Evolutionary conservation across 2,797 vertebrate species (phyloP).

Genomic region (Betta splendens): DNA sequence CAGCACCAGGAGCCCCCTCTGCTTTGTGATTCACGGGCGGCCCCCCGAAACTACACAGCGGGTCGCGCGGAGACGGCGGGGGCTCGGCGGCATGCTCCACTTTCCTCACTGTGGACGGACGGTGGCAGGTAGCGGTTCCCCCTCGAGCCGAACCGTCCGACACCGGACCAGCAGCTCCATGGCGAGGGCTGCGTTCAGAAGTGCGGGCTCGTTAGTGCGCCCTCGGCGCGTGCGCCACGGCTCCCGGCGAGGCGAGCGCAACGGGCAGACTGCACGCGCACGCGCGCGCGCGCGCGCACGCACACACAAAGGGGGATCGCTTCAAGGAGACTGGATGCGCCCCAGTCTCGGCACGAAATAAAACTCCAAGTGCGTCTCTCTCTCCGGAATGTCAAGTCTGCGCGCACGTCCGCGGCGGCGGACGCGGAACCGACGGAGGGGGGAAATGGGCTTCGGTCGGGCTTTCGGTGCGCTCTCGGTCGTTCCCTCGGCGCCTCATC

Average conservation of each 20-base stretch:
- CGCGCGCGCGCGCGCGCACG: too few relatives aligned
- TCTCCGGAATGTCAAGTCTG: conserved; percentile 52
- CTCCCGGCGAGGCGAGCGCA: conserved; percentile 57
- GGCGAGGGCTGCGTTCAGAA: conserved; percentile 58
- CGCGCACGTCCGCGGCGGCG: conserved; percentile 61
- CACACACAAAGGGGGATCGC: conserved; percentile 60
- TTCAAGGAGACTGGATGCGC: conserved; percentile 73
- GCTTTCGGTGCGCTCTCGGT: conserved; percentile 58
- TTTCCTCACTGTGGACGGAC: conserved; percentile 60
- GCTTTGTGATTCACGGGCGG: conserved; percentile 58
- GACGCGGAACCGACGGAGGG: conserved; percentile 43
- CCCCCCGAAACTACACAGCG: conserved; percentile 70
- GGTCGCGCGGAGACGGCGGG: conserved; percentile 70
- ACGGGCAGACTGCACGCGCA: conserved; percentile 48
- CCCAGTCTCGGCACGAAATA: conserved; percentile 64
- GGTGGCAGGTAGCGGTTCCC: conserved; percentile 60
- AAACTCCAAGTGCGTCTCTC: conserved; percentile 60
- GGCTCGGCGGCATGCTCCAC: conserved; percentile 74
- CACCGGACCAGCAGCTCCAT: conserved; percentile 76
- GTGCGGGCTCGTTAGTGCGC: conserved; percentile 54
- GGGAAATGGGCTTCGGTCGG: conserved; percentile 25
- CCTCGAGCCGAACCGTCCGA: conserved; percentile 59
- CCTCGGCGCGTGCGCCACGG: conserved; percentile 47
- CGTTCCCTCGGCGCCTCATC: conserved; percentile 66
- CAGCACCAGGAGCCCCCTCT: conserved; percentile 51